These are phyloP conservation scores for Asbolus verrucosus DNA, from an alignment of 1,140 invertebrate species.

Conservation along the genomic window DNA sequence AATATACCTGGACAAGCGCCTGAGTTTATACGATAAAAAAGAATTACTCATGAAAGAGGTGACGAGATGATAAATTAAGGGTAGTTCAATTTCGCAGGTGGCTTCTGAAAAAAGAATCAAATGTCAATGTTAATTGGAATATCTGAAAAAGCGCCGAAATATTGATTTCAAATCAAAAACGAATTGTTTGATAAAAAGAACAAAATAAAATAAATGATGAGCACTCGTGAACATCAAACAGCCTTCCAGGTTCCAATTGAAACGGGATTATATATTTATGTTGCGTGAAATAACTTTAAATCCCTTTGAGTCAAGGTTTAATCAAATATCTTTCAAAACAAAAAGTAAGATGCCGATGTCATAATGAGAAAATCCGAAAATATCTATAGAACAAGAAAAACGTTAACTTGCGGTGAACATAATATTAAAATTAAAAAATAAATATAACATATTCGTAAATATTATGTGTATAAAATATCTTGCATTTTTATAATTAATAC, in stretches of 20 bases:
- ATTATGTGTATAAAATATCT: too few relatives aligned
- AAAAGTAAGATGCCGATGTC: too few relatives aligned
- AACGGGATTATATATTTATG: conserved; percentile 36
- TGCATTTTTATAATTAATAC: too few relatives aligned
- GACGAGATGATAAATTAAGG: conserved; percentile 8
- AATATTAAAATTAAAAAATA: too few relatives aligned
- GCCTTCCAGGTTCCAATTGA: conserved; percentile 20
- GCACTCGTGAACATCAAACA: conserved; percentile 22
- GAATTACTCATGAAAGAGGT: background rate
- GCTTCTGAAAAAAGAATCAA: conserved; percentile 12
- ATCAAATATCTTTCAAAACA: conserved; percentile 35
- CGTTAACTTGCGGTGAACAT: too few relatives aligned
- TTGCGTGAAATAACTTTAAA: conserved; percentile 31
- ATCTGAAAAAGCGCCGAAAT: conserved; percentile 20
- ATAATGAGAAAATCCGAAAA: too few relatives aligned
- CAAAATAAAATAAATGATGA: conserved; percentile 33
- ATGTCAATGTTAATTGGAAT: conserved; percentile 16
- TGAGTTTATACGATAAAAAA: conserved; percentile 9
- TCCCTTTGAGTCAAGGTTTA: conserved; percentile 19
- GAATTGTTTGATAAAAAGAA: conserved; percentile 28
- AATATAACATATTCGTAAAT: too few relatives aligned
- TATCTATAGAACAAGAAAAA: too few relatives aligned
- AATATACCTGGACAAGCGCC: background rate
- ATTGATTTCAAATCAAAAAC: conserved; percentile 38
- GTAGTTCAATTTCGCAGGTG: conserved; percentile 1